Base-by-base conservation (phyloP, 2,113 vertebrate species). In the Pavo muticus region DNA sequence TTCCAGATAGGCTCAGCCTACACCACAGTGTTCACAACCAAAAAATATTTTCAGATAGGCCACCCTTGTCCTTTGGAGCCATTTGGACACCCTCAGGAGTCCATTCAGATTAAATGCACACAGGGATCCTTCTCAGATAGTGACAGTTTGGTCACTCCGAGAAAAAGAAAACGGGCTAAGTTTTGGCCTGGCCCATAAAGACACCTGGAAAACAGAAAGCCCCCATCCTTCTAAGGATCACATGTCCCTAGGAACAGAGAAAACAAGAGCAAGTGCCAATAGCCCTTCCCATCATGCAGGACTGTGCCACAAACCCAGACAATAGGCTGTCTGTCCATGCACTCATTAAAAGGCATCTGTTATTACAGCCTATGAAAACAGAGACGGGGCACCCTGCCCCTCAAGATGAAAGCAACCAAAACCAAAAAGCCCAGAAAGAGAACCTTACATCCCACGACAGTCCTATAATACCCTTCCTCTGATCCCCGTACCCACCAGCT, bases 261-360 rank as follows among this genome's bases (percentile, higher is more conserved):
- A 94, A 96, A 95, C 72, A 96, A 93, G 79, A 63, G 56, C 83
- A 91, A 95, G 64, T 67, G 90, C 92, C 93, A 91, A 85, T 74
- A 93, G 72, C 50, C 60, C 83, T 96, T 86, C 88, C 85, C 69
- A 88, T 85, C 35, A 35, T 2, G 37, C 63, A 83, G 68, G 77
- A 90, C 85, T 91, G 83, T 95, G 83, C 72, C 85, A 86, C 50
- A 90, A 90, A 88, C 45, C 24, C 93, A 94, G 88, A 95, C 90
- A 95, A 95, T 71, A 88, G 56, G 42, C 60, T 86, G 90, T 65
- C 88, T 93, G 95, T 88, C 90, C 2, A 0, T 47, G 60, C 17
- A 42, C 79, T 93, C 69, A 64, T 93, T 90, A 64, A 90, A 95
- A 90, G 76, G 30, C 75, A 77, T 91, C 90, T 96, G 75, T 90